Conservation (phyloP, 2,113 vertebrate genomes). For the Scolopax mira region DNA sequence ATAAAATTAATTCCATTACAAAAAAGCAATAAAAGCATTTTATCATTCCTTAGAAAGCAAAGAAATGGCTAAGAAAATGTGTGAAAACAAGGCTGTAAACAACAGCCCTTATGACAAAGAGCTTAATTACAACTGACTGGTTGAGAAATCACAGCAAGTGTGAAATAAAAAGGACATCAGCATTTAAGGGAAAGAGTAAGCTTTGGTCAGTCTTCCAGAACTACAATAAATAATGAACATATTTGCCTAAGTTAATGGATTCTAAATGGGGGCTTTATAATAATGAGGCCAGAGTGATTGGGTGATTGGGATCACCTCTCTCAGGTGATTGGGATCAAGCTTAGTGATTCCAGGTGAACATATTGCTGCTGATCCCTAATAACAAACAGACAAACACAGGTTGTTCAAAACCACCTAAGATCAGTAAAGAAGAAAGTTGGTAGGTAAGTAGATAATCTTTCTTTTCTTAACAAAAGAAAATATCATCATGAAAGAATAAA, state of each 20-base stretch:
- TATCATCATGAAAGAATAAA: not conserved
- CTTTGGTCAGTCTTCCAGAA: not conserved
- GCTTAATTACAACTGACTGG: not conserved
- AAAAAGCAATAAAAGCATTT: not conserved
- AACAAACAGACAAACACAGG: not conserved
- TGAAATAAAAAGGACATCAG: not conserved
- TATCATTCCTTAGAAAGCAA: constrained; percentile 9
- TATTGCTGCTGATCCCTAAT: not conserved
- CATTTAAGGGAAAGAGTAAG: not conserved
- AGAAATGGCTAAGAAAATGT: constrained; percentile 22
- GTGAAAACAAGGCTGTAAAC: not conserved
- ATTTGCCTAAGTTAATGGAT: not conserved
- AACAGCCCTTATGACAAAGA: not conserved
- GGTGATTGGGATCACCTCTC: too few relatives aligned
- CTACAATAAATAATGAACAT: not conserved
- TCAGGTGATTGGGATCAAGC: not conserved
- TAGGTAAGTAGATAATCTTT: not conserved
- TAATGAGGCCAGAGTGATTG: not conserved
- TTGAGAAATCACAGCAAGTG: not conserved
- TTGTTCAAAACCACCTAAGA: not conserved
- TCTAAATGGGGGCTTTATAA: not conserved
- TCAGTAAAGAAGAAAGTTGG: not conserved
- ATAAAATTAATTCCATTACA: constrained; percentile 23
- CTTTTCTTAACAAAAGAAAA: not conserved
- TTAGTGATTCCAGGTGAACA: not conserved